Evolutionary conservation across 2,113 vertebrate species (phyloP), one percentile per base, ranked within the genome.

Genomic region (Hepsetus odoe): DNA sequence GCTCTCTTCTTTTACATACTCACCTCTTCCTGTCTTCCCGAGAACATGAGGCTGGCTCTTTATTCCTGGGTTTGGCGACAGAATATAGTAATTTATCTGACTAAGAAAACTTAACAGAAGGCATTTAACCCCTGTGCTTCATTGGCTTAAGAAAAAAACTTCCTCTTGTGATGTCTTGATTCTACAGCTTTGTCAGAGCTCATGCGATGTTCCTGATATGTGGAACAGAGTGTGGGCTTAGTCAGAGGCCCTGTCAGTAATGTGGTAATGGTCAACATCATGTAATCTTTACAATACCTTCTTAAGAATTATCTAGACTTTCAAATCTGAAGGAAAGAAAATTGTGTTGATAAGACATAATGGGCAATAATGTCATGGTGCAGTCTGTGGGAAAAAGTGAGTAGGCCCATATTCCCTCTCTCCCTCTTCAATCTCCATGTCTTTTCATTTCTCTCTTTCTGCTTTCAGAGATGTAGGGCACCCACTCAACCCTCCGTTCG

Each of bases 21-120:
- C n/a, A n/a, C n/a, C 35, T 24, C 33, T 65, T 11, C 11, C 33
- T 51, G 44, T 0, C 1, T 51, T 65, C 28, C 20, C 46, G 28
- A 55, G 58, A 81, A 28, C 3, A n/a, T 51, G 72, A 33, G 33
- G 20, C 56, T 62, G 40, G 56, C 18, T 35, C 46, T 65, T 22
- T 18, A 20, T n/a, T n/a, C 44, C 58, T 46, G 67, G 26, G 80
- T 28, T 40, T 80, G 53, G 55, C 75, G 55, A 79, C 58, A 38
- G 76, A 66, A 59, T 44, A 64, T 26, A 28, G 55, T 64, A 71
- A 81, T 84, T 81, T 68, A 72, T 66, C 42, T 59, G 33, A 62
- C 42, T 44, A 56, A 58, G 38, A 67, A 66, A 76, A 72, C 53
- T 66, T 82, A 76, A 79, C 53, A 68, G 66, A 79, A 24, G 55